Evolutionary conservation across 2,797 vertebrate species (phyloP).

Genomic region (Gymnodraco acuticeps): DNA sequence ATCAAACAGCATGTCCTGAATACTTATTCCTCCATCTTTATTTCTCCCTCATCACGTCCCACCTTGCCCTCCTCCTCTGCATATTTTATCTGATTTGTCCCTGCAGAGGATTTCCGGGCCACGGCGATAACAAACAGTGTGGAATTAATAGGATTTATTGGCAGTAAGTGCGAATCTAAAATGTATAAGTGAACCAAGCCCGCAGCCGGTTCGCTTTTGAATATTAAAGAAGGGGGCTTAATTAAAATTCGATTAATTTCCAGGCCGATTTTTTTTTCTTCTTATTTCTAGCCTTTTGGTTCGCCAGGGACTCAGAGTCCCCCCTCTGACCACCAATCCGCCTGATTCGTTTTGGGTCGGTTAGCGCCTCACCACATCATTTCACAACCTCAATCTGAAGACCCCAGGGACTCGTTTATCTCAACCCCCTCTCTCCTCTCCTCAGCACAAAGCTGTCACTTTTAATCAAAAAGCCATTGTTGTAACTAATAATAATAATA

Average conservation of each 20-base stretch:
- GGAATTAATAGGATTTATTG: conserved; percentile 74
- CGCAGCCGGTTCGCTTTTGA: conserved; percentile 57
- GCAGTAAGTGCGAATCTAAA: conserved; percentile 73
- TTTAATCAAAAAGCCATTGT: conserved; percentile 58
- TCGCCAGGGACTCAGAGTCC: conserved; percentile 51
- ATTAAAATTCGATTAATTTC: conserved; percentile 80
- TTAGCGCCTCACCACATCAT: conserved; percentile 66
- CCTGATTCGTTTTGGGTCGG: conserved; percentile 70
- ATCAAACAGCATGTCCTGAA: conserved; percentile 9
- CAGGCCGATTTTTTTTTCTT: conserved; percentile 27
- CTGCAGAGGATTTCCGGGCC: conserved; percentile 61
- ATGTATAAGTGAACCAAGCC: conserved; percentile 65
- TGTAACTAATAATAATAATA: conserved; percentile 60
- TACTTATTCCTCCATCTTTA: conserved; percentile 21
- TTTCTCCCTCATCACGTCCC: conserved; percentile 31
- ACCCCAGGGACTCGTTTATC: conserved; percentile 64
- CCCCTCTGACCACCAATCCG: conserved; percentile 71
- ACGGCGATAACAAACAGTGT: conserved; percentile 63
- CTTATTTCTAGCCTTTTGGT: conserved; percentile 64
- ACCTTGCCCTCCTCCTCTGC: conserved; percentile 28
- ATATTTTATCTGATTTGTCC: conserved; percentile 58
- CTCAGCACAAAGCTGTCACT: conserved; percentile 65
- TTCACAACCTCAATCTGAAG: conserved; percentile 72
- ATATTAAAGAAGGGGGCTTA: conserved; percentile 75
- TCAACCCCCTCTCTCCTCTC: conserved; percentile 21